These are phyloP conservation scores for Proterorhinus semilunaris DNA, from an alignment of 2,113 vertebrate species.

Conservation along the genomic window DNA sequence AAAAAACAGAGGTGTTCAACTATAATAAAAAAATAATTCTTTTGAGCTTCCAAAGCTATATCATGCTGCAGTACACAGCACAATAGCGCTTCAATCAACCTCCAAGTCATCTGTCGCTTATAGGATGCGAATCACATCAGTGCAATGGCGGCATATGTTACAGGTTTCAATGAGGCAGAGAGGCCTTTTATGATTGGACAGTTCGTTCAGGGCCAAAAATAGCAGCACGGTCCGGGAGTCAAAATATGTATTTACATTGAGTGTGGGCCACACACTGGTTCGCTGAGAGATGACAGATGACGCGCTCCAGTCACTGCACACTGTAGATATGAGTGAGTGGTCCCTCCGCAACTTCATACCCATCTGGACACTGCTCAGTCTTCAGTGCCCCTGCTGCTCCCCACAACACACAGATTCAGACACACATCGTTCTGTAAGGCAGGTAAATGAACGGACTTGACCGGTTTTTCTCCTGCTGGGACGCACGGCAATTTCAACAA, in stretches of 20 bases:
- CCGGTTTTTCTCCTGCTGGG: slow-evolving; percentile 45
- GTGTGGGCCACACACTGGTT: slow-evolving; percentile 45
- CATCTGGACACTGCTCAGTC: slow-evolving; percentile 51
- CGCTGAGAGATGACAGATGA: slow-evolving; percentile 66
- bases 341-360: slow-evolving; percentile 30
- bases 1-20: slow-evolving; percentile 37
- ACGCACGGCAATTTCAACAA: slow-evolving; percentile 38
- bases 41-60: slow-evolving; percentile 11
- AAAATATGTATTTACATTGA: slow-evolving; percentile 37
- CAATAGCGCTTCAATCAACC: slow-evolving; percentile 21
- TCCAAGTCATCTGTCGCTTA: slow-evolving; percentile 22
- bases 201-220: slow-evolving; percentile 29
- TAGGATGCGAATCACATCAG: slow-evolving; percentile 40
- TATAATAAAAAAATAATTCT: slow-evolving; percentile 35
- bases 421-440: slow-evolving; percentile 30
- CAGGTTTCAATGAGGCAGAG: slow-evolving; percentile 31
- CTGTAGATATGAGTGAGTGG: slow-evolving; percentile 63
- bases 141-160: slow-evolving; percentile 6
- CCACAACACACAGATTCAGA: slow-evolving; percentile 13
- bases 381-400: slow-evolving; percentile 12
- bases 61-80: slow-evolving; percentile 28
- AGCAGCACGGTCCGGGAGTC: slow-evolving; percentile 20
- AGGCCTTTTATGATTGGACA: slow-evolving; percentile 28
- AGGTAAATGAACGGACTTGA: slow-evolving; percentile 61
- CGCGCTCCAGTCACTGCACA: slow-evolving; percentile 65